phyloP scores from a whole-genome alignment of 2,888 invertebrate genomes.

The Meliscaeva auricollis region DNA sequence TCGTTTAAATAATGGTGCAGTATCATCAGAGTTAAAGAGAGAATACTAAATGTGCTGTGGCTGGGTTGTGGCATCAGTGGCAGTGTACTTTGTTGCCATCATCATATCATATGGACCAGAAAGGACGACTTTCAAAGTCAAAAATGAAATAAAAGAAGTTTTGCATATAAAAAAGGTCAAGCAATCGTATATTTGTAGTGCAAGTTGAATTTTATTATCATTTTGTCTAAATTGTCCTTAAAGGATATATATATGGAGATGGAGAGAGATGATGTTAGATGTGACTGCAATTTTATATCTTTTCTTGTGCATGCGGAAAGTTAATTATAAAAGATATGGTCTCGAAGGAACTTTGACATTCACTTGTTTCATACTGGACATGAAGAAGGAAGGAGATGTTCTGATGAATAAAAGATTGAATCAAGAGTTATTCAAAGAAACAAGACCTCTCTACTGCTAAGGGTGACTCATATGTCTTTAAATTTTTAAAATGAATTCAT shows the following conservation, averaged over 20 bases:
- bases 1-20: slow-evolving; percentile 34
- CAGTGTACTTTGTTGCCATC: not conserved
- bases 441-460: no score
- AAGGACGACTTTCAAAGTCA: slow-evolving; percentile 5
- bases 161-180: slow-evolving; percentile 22
- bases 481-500: no score
- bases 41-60: slow-evolving; percentile 24
- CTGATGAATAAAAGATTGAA: no score
- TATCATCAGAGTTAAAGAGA: slow-evolving; percentile 23
- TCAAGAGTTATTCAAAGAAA: no score
- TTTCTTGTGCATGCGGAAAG: not conserved
- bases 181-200: slow-evolving; percentile 16
- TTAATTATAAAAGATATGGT: not conserved
- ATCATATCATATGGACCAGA: not conserved
- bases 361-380: no score
- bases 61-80: not conserved
- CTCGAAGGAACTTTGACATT: not conserved
- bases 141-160: slow-evolving; percentile 3
- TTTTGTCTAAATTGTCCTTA: not conserved
- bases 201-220: slow-evolving; percentile 15
- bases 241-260: not conserved
- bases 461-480: not conserved
- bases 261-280: not conserved
- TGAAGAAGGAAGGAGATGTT: no score
- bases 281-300: not conserved